Conservation (phyloP, 2,113 vertebrate species). For the Struthidea cinerea region DNA sequence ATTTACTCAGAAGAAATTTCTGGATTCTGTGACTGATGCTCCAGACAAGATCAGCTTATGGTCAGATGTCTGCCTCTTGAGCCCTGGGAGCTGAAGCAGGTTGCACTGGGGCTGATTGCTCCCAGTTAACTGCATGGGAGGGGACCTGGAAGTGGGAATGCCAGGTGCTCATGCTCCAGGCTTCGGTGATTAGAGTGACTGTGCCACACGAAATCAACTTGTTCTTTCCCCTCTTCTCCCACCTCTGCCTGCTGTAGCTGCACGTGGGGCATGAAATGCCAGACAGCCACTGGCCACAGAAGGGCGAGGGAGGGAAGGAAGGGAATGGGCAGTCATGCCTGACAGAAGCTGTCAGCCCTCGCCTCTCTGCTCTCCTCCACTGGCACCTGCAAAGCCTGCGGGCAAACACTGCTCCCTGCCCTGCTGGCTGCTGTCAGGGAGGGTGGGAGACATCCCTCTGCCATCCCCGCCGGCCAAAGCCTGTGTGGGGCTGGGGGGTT, state of each 20-base stretch:
- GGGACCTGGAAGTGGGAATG: background rate
- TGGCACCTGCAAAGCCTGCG: background rate
- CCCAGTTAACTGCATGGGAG: rapidly evolving
- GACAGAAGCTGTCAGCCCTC: background rate
- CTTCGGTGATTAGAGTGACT: too few relatives aligned
- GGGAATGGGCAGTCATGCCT: background rate
- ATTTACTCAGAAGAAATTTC: background rate
- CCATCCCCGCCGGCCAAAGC: rapidly evolving
- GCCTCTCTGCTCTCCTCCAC: background rate
- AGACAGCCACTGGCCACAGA: rapidly evolving
- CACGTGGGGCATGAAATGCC: rapidly evolving
- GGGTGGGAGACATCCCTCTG: background rate
- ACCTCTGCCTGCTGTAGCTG: background rate
- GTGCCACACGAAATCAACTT: background rate
- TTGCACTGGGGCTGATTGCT: background rate
- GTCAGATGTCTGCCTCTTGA: background rate
- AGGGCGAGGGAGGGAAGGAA: background rate
- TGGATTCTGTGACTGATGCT: background rate
- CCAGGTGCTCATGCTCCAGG: background rate
- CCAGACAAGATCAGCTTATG: background rate
- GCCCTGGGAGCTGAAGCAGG: background rate
- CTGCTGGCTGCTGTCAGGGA: background rate
- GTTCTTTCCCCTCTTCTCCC: background rate
- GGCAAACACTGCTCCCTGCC: background rate
- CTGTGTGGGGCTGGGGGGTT: rapidly evolving